These are phyloP conservation scores for Cydia strobilella DNA, from an alignment of 1,140 invertebrate genomes.

Conservation along the genomic window DNA sequence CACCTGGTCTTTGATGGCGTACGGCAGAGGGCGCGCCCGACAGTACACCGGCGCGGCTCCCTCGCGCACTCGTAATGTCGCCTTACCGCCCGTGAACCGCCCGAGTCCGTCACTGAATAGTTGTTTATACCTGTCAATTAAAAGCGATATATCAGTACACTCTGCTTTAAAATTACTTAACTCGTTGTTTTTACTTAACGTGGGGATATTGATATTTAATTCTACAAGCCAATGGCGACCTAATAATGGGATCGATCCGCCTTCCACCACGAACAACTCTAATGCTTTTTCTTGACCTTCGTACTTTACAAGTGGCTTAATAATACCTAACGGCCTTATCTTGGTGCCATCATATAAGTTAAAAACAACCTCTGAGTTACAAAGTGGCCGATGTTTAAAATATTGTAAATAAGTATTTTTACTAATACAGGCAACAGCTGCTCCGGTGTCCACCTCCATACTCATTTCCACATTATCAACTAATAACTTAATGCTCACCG, in stretches of 20 bases:
- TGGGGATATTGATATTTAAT: conserved; percentile 33
- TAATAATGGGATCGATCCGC: conserved; percentile 39
- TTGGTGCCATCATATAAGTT: conserved; percentile 46
- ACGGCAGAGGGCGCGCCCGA: conserved; percentile 38
- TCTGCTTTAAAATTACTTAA: background rate
- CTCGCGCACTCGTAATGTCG: conserved; percentile 34
- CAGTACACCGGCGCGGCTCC: conserved; percentile 37
- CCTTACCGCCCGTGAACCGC: conserved; percentile 36
- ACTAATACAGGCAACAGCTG: conserved; percentile 47
- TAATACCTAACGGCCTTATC: conserved; percentile 36
- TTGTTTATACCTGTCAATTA: conserved; percentile 34
- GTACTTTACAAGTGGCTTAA: conserved; percentile 25
- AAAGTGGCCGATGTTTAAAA: conserved; percentile 34
- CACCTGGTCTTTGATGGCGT: conserved; percentile 3
- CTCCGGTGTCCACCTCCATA: conserved; percentile 49
- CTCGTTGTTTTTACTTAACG: background rate
- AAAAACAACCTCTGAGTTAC: conserved; percentile 35
- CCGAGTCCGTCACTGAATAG: conserved; percentile 36
- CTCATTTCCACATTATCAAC: conserved; percentile 37
- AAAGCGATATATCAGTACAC: conserved; percentile 16
- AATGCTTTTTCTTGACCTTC: conserved; percentile 13
- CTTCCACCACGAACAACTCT: conserved; percentile 43
- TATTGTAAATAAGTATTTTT: conserved; percentile 36
- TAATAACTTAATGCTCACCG: conserved; percentile 37
- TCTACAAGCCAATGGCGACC: conserved; percentile 39